Evolutionary conservation across 2,797 vertebrate genomes (phyloP).

Genomic region (Chiroxiphia lanceolata): DNA sequence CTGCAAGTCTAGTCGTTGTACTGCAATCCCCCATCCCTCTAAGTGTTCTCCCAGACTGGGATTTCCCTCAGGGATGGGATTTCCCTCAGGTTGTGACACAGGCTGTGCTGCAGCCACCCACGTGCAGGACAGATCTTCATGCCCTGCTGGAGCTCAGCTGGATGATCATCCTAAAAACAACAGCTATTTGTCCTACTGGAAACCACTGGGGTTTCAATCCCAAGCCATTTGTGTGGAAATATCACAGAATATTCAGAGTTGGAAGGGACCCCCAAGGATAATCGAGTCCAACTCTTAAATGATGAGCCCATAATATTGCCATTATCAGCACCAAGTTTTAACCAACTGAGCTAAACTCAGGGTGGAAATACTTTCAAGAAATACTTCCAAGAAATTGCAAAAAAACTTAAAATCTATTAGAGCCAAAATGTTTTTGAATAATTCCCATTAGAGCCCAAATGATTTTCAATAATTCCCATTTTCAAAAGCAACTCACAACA

Average conservation of each 20-base stretch:
- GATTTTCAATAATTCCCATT: background rate
- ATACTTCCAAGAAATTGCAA: background rate
- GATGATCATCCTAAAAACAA: background rate
- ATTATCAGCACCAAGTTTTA: no score
- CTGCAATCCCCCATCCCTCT: background rate
- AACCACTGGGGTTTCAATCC: background rate
- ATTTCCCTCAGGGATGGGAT: background rate
- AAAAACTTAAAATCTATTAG: background rate
- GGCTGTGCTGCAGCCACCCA: background rate
- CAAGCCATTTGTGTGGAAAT: background rate
- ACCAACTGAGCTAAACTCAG: background rate
- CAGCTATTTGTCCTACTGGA: rapidly evolving
- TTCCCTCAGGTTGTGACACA: background rate
- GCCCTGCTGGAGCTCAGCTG: background rate
- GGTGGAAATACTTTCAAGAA: background rate
- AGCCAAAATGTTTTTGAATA: background rate
- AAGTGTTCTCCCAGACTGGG: rapidly evolving
- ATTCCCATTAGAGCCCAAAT: background rate
- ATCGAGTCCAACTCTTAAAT: background rate
- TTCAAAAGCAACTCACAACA: background rate
- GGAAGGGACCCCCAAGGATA: background rate
- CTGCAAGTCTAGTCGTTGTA: no score
- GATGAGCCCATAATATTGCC: no score
- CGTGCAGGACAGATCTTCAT: rapidly evolving
- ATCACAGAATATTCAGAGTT: background rate